A percentile compares a stretch with the other conserved stretches of the same genome.
Evolutionary conservation across 2,888 invertebrate genomes (phyloP).

Genomic region (Romanomermis culicivorax): DNA sequence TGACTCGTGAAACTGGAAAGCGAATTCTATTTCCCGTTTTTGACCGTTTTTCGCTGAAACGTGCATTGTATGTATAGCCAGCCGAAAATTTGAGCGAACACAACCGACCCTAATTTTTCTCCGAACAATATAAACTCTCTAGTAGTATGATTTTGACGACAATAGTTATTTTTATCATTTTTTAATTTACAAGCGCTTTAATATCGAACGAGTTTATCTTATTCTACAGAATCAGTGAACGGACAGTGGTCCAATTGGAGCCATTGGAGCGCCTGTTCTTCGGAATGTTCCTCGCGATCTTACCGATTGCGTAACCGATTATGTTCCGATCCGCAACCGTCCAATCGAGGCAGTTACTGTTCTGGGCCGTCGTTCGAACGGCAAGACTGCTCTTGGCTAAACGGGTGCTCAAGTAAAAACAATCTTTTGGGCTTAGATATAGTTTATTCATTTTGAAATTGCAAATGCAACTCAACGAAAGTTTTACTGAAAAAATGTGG

Average conservation of each 20-base stretch:
- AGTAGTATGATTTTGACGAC: not conserved
- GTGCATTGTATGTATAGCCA: too few species aligned
- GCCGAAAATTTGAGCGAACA: too few species aligned
- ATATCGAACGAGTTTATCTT: not conserved
- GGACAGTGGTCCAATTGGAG: conserved; percentile 24
- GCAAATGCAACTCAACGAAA: too few species aligned
- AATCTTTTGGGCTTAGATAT: too few species aligned
- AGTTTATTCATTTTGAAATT: too few species aligned
- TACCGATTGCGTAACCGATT: conserved; percentile 24
- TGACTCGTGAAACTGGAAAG: too few species aligned
- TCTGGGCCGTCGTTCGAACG: conserved; percentile 27
- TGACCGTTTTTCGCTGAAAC: too few species aligned
- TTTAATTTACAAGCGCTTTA: not conserved
- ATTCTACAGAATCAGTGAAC: conserved; percentile 13
- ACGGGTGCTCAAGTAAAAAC: conserved; percentile 13
- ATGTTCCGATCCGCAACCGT: conserved; percentile 25
- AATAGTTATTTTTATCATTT: not conserved
- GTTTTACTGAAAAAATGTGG: too few species aligned
- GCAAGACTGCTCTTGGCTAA: conserved; percentile 18
- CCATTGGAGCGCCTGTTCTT: conserved; percentile 22
- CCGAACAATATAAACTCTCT: too few species aligned
- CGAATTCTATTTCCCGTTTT: too few species aligned
- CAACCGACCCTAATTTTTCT: too few species aligned
- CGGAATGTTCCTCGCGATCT: conserved; percentile 13
- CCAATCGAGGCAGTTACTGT: conserved; percentile 26